Percentiles rank a stretch among this genome's conserved stretches.
Conservation (phyloP, 2,113 vertebrate genomes). For the Syrmaticus mikado region DNA sequence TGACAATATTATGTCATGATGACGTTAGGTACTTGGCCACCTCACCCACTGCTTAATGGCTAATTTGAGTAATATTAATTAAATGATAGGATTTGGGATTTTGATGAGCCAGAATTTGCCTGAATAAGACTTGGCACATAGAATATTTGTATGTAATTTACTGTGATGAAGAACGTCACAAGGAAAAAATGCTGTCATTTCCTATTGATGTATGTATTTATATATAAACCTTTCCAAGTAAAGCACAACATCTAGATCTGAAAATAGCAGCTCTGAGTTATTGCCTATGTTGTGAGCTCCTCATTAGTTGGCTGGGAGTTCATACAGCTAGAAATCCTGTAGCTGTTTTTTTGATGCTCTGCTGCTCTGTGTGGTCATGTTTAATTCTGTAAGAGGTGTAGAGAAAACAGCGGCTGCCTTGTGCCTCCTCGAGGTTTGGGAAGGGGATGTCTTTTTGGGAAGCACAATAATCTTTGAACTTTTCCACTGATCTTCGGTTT, state of each 20-base stretch:
- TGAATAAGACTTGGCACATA: neutral
- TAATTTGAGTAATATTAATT: constrained; percentile 54
- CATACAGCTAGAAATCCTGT: neutral
- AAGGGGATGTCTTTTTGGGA: constrained; percentile 52
- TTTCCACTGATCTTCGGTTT: constrained; percentile 33
- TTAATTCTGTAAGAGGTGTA: constrained; percentile 39
- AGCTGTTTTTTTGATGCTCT: constrained; percentile 28
- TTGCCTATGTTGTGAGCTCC: constrained; percentile 9
- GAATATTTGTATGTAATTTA: constrained; percentile 28
- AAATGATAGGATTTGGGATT: constrained; percentile 23
- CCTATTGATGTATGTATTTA: constrained; percentile 22
- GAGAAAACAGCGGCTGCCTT: constrained; percentile 52
- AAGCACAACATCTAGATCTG: constrained; percentile 43
- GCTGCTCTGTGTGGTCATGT: constrained; percentile 10
- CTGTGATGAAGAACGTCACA: constrained; percentile 15
- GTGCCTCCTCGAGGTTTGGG: constrained; percentile 46
- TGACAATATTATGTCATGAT: constrained; percentile 66
- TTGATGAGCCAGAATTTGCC: constrained; percentile 37
- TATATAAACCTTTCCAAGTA: constrained; percentile 33
- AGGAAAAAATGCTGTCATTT: constrained; percentile 38
- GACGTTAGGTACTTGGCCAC: constrained; percentile 60
- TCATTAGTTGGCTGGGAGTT: constrained; percentile 43
- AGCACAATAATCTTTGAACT: constrained; percentile 37
- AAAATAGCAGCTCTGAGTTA: constrained; percentile 29
- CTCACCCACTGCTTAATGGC: constrained; percentile 40